Base-by-base conservation (phyloP, 2,113 vertebrate species). In the Corynorhinus townsendii region DNA sequence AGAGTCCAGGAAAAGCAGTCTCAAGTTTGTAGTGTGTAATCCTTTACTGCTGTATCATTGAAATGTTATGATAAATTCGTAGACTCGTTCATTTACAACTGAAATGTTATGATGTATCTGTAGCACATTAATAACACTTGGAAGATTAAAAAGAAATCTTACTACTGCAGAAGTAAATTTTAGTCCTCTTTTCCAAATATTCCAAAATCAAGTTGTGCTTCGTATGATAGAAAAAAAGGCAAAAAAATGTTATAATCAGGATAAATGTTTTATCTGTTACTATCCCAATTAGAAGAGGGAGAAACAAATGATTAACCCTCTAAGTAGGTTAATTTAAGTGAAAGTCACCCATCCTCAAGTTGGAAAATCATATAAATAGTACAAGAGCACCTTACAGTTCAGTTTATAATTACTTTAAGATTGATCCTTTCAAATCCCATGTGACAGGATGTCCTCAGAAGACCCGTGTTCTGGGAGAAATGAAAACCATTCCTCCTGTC, bases 381-480 rank as follows among this genome's bases (percentile, higher is more conserved):
- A 43, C 52, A 35, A 96, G 79, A 86, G n/a, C 7, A 86, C 22
- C 54, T 96, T 75, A 76, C 83, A 76, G 62, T 85, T 72, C 77
- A 80, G 47, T 76, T 83, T 59, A 79, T 76, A 89, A 91, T 69
- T 89, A 84, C 94, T 94, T 81, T 82, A 83, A 93, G 28, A 45
- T 73, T 24, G 91, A 22, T 49, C 62, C 62, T 96, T 95, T 82
- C 73, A 95, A 88, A 75, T 80, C 56, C 85, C 91, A n/a, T 20
- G 22, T 72, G 79, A 77, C 22, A 91, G 11, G 59, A 75, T 89
- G 86, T 93, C 68, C 64, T 93, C 76, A 86, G 80, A 96, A 95
- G 71, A 38, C 28, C 40, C 54, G 30, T 35, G 56, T 94, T 91
- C 75, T 89, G 28, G 43, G 49, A 89, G 73, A 91, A 91, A 91